Conservation (phyloP, 2,797 vertebrate genomes). For the Tokudaia tokunoshimensis region DNA sequence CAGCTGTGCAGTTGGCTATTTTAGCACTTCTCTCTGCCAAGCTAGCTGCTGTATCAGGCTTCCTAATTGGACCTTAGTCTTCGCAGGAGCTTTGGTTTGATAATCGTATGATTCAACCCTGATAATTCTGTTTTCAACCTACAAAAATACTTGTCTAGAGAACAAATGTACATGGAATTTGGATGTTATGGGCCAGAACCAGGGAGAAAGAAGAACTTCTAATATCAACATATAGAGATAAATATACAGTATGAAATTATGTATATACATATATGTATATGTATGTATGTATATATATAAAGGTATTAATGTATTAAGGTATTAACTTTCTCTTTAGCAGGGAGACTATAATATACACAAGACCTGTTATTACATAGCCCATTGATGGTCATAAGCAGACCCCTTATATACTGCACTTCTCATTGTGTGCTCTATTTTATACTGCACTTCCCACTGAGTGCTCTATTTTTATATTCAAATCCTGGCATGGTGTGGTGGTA, state of each 20-base stretch:
- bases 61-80: not conserved
- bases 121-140: not conserved
- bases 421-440: not conserved
- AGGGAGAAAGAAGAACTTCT: not conserved
- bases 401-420: not conserved
- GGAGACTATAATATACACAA: not conserved
- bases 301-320: no score
- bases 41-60: not conserved
- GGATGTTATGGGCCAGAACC: not conserved
- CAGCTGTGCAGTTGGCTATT: not conserved
- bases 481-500: not conserved
- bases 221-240: not conserved
- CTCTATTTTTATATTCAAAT: not conserved
- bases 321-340: not conserved
- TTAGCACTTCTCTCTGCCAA: not conserved
- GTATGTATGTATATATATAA: no score
- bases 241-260: not conserved
- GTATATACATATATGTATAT: not conserved
- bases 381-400: not conserved
- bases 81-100: not conserved
- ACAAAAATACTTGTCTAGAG: not conserved
- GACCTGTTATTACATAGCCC: not conserved
- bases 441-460: not conserved
- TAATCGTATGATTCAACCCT: not conserved
- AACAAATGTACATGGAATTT: conserved; percentile 1